phyloP scores from a whole-genome alignment of 2,113 vertebrate genomes.

The Riparia riparia region DNA sequence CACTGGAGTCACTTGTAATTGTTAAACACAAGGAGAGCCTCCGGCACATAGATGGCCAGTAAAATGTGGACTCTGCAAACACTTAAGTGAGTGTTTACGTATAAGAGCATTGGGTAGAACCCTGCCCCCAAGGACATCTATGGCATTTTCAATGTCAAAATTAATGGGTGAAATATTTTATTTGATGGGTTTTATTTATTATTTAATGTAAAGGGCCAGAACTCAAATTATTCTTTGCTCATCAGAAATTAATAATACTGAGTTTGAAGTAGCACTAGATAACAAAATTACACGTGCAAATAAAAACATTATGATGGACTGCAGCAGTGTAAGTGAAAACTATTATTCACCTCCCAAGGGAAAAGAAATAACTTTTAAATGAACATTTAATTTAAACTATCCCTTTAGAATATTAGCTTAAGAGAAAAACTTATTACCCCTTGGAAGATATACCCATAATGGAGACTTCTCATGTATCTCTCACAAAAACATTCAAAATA shows the following conservation, averaged over 20 bases:
- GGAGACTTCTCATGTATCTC: neutral
- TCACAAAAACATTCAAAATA: neutral
- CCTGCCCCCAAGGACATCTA: neutral
- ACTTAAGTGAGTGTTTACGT: neutral
- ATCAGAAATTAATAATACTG: neutral
- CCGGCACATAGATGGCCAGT: neutral
- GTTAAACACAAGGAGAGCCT: neutral
- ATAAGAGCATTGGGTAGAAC: neutral
- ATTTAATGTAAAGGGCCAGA: neutral
- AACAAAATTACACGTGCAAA: conserved; percentile 32
- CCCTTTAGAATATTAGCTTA: conserved; percentile 6
- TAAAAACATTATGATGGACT: conserved; percentile 16
- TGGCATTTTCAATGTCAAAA: neutral
- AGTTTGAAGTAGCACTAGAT: neutral
- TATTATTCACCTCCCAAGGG: conserved; percentile 5
- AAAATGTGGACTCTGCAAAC: neutral
- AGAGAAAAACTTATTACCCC: neutral
- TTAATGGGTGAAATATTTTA: neutral
- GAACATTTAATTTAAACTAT: conserved; percentile 38
- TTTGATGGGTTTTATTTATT: neutral
- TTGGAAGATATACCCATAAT: neutral
- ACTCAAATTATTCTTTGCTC: neutral
- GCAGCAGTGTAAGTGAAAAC: conserved; percentile 10
- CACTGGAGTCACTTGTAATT: neutral
- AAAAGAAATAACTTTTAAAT: conserved; percentile 34